These are phyloP conservation scores for Lepidochrysops patricia DNA, from an alignment of 2,888 invertebrate genomes.

Conservation along the genomic window DNA sequence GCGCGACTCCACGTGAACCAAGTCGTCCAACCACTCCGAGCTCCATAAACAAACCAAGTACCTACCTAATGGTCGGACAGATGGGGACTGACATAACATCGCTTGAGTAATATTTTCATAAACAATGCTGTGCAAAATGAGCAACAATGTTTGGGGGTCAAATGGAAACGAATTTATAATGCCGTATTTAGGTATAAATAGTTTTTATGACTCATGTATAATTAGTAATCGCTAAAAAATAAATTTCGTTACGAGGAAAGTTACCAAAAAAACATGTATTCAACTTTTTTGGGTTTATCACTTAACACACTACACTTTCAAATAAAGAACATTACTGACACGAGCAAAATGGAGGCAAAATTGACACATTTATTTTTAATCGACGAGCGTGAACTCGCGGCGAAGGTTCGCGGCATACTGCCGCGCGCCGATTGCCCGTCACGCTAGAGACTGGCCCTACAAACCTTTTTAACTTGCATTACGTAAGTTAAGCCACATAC, in stretches of 20 bases:
- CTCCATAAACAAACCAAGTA: no score
- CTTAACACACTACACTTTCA: conserved; percentile 22
- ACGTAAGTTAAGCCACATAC: background rate
- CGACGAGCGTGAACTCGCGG: conserved; percentile 28
- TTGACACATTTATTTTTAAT: conserved; percentile 26
- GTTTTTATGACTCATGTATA: background rate
- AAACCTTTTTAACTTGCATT: conserved; percentile 7
- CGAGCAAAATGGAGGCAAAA: conserved; percentile 30
- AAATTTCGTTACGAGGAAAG: background rate
- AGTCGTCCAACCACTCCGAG: background rate
- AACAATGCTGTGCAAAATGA: background rate
- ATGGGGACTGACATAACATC: background rate
- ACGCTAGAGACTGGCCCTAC: conserved; percentile 18
- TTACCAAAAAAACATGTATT: no score
- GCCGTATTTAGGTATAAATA: background rate
- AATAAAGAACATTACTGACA: conserved; percentile 23
- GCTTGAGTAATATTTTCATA: background rate
- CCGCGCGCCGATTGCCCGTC: conserved; percentile 21
- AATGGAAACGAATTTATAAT: background rate
- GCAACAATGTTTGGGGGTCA: background rate
- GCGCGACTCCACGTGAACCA: background rate
- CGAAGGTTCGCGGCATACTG: conserved; percentile 36
- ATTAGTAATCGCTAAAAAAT: background rate
- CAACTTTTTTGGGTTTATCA: conserved; percentile 16
- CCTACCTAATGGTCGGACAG: no score